Percentiles rank a stretch among this genome's conserved stretches.
Conservation (phyloP, 2,797 vertebrate species). For the Mormyrops attenuatus region DNA sequence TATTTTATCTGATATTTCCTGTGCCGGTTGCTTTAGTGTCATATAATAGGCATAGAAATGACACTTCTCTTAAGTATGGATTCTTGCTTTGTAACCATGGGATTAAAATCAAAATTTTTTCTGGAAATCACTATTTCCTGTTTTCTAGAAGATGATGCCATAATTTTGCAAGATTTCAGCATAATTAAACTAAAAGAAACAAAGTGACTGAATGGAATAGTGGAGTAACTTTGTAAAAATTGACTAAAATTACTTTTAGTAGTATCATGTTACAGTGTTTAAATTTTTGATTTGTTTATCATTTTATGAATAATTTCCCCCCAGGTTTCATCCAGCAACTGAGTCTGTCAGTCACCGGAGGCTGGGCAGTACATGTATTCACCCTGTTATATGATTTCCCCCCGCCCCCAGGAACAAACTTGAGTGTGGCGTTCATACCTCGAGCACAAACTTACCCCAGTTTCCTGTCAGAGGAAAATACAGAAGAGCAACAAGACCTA, state of each 20-base stretch:
- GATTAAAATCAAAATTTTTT: background rate
- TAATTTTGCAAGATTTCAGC: background rate
- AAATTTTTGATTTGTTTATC: background rate
- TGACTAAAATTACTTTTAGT: background rate
- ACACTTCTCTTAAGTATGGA: background rate
- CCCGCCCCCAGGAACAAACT: conserved; percentile 62
- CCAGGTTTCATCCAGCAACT: background rate
- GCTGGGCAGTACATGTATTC: background rate
- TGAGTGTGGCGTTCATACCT: conserved; percentile 79
- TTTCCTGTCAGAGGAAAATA: conserved; percentile 73
- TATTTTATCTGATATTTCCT: background rate
- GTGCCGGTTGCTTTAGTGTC: background rate
- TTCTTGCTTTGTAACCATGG: background rate
- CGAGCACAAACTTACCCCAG: conserved; percentile 91
- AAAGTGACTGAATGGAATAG: background rate
- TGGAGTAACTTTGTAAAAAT: background rate
- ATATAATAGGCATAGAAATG: background rate
- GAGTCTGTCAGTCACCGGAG: background rate
- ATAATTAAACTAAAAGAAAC: background rate
- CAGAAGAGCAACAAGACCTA: conserved; percentile 66
- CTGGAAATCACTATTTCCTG: background rate
- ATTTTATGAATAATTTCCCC: background rate
- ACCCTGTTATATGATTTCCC: background rate
- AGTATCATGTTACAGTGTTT: background rate
- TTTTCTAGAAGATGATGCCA: background rate